Evolutionary conservation across 2,113 vertebrate genomes (phyloP).

Genomic region (Collichthys lucidus): DNA sequence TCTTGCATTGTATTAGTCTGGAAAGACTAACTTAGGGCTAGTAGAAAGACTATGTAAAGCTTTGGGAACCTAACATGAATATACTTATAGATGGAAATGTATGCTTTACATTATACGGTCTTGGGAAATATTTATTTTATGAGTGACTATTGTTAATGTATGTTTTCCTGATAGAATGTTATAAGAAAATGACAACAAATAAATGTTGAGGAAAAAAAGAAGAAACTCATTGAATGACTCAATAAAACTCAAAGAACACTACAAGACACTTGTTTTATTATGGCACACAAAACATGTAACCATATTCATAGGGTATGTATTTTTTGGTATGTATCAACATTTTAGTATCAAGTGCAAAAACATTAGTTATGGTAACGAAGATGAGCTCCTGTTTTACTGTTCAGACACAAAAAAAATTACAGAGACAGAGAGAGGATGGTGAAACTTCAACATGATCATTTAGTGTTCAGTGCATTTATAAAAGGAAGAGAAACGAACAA

Average conservation of each 20-base stretch:
- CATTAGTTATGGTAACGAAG: not conserved
- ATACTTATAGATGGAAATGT: too few species aligned
- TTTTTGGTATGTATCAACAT: conserved; percentile 34
- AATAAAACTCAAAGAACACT: conserved; percentile 16
- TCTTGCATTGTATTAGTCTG: too few species aligned
- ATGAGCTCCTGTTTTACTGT: not conserved
- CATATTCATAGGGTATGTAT: conserved; percentile 32
- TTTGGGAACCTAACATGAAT: too few species aligned
- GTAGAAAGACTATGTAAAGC: too few species aligned
- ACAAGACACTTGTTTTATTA: conserved; percentile 61
- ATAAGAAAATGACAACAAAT: too few species aligned
- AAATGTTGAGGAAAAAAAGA: too few species aligned
- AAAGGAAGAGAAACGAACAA: conserved; percentile 11
- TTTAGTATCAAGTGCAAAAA: conserved; percentile 42
- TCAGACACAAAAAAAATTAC: conserved; percentile 1
- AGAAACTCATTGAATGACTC: too few species aligned
- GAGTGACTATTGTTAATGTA: too few species aligned
- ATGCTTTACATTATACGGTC: too few species aligned
- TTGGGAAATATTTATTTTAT: too few species aligned
- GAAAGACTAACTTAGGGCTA: too few species aligned
- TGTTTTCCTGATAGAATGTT: too few species aligned
- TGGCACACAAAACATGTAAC: conserved; percentile 60
- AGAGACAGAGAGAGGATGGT: not conserved
- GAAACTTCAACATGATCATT: not conserved
- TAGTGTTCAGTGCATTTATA: conserved; percentile 29